Conservation (phyloP, 2,888 invertebrate species). For the Ochlodes sylvanus region DNA sequence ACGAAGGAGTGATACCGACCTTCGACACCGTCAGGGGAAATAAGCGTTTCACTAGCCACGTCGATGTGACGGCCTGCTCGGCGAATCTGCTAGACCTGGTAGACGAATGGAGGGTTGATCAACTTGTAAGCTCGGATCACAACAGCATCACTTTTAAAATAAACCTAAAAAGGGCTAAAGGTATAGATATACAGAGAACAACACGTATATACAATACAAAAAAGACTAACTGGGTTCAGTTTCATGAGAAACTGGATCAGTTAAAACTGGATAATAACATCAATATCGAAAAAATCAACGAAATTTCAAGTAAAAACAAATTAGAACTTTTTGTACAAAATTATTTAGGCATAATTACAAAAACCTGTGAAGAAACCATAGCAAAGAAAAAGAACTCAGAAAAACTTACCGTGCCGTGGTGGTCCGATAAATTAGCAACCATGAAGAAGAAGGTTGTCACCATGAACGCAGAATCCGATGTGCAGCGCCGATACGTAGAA, state of each 20-base stretch:
- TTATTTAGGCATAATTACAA: too few relatives aligned
- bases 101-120: background rate
- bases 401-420: too few relatives aligned
- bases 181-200: background rate
- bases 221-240: constrained; percentile 3
- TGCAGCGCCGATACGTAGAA: constrained; percentile 1
- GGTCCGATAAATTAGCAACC: background rate
- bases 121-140: constrained; percentile 3
- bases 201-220: constrained; percentile 1
- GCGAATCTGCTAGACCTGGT: background rate
- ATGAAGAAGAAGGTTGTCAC: background rate
- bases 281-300: background rate
- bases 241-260: constrained; percentile 13
- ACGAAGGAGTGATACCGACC: background rate
- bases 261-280: constrained; percentile 10
- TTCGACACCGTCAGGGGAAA: background rate
- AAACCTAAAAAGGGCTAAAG: background rate
- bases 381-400: too few relatives aligned
- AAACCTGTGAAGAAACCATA: too few relatives aligned
- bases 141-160: background rate
- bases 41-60: background rate
- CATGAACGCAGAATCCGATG: background rate
- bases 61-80: background rate
- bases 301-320: background rate
- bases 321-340: too few relatives aligned